Conservation (phyloP, 2,113 vertebrate genomes). For the Motacilla tschutschensis region DNA sequence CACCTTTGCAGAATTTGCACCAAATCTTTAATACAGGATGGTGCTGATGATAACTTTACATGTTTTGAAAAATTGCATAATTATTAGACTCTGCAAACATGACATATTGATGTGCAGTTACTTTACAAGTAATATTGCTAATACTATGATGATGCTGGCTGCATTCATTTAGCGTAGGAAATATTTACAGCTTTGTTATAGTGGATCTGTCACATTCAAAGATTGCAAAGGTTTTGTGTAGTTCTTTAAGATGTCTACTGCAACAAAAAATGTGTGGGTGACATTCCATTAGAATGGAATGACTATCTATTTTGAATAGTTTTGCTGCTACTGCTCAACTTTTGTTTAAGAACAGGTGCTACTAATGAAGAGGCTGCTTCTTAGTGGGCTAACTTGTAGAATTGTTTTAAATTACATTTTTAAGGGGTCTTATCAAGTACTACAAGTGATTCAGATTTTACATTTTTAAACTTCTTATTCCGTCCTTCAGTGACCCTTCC, state of each 20-base stretch:
- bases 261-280: slow-evolving; percentile 63
- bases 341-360: slow-evolving; percentile 69
- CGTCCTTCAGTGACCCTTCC: slow-evolving; percentile 26
- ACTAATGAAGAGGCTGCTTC: slow-evolving; percentile 70
- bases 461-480: slow-evolving; percentile 49
- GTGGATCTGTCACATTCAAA: slow-evolving; percentile 71
- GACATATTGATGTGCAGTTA: slow-evolving; percentile 72
- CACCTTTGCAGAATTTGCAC: slow-evolving; percentile 77
- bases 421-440: slow-evolving; percentile 57
- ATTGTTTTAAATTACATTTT: slow-evolving; percentile 58
- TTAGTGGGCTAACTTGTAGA: slow-evolving; percentile 61
- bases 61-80: slow-evolving; percentile 59
- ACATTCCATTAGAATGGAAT: slow-evolving; percentile 69
- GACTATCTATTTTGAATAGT: slow-evolving; percentile 63
- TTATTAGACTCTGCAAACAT: slow-evolving; percentile 69
- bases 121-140: slow-evolving; percentile 74
- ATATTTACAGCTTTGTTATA: slow-evolving; percentile 72
- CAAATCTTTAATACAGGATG: slow-evolving; percentile 65
- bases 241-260: slow-evolving; percentile 72
- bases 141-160: slow-evolving; percentile 70
- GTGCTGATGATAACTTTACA: slow-evolving; percentile 73
- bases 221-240: slow-evolving; percentile 69
- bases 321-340: slow-evolving; percentile 68
- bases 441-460: slow-evolving; percentile 54
- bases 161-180: slow-evolving; percentile 76